These are phyloP conservation scores for Drosophila aldrichi DNA, from an alignment of 2,888 invertebrate species.

Conservation along the genomic window DNA sequence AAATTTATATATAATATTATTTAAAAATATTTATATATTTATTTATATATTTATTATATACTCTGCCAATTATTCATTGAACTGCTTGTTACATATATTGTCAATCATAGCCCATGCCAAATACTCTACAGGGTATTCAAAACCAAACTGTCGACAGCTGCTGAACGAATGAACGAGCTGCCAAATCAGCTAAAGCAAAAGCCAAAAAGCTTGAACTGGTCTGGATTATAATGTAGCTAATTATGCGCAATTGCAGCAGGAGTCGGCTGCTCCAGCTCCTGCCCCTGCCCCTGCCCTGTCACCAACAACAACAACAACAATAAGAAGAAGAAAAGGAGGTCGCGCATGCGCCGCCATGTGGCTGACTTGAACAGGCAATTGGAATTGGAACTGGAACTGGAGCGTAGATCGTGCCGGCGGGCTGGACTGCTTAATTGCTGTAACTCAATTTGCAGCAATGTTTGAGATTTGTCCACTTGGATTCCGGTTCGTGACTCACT, in stretches of 20 bases:
- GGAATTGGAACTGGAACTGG: slow-evolving; percentile 28
- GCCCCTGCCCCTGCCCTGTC: not conserved
- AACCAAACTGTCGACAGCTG: slow-evolving; percentile 43
- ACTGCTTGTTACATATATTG: not conserved
- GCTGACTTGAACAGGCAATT: slow-evolving; percentile 30
- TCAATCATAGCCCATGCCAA: not conserved
- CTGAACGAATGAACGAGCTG: slow-evolving; percentile 17
- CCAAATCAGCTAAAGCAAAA: slow-evolving; percentile 22
- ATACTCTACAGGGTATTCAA: not conserved
- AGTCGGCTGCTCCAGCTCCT: not conserved
- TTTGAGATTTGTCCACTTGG: slow-evolving; percentile 20
- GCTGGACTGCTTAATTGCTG: slow-evolving; percentile 62
- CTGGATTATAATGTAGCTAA: slow-evolving; percentile 62
- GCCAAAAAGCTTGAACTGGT: not conserved
- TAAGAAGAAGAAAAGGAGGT: not conserved
- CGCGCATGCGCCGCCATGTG: slow-evolving; percentile 20
- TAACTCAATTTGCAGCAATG: slow-evolving; percentile 67
- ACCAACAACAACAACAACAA: not conserved
- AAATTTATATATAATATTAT: too few relatives aligned
- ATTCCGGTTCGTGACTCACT: slow-evolving; percentile 46
- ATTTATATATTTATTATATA: too few relatives aligned
- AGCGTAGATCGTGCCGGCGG: slow-evolving; percentile 21
- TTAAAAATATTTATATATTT: too few relatives aligned
- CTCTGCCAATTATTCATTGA: too few relatives aligned
- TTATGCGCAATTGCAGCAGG: slow-evolving; percentile 55